Conservation (phyloP, 2,113 vertebrate species). For the Glaucidium brasilianum region DNA sequence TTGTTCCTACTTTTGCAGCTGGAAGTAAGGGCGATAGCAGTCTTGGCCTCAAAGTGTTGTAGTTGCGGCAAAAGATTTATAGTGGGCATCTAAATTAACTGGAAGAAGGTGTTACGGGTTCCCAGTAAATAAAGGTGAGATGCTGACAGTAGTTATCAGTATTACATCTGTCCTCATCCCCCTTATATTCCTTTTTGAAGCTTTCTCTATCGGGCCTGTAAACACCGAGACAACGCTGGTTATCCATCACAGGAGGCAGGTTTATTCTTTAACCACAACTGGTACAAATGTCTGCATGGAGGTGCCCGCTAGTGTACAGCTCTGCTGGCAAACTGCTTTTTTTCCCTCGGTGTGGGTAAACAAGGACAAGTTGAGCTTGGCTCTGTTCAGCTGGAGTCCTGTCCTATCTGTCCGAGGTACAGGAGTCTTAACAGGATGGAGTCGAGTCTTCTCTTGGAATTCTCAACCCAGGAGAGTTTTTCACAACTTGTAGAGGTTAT, state of each 20-base stretch:
- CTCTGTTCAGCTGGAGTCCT: background rate
- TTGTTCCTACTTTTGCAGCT: background rate
- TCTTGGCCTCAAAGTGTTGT: background rate
- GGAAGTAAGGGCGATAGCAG: background rate
- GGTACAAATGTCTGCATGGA: rapidly evolving
- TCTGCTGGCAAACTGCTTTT: background rate
- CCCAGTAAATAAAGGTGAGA: background rate
- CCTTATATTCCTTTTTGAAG: background rate
- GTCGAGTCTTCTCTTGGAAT: background rate
- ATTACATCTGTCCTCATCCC: too few relatives aligned
- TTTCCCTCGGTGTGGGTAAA: background rate
- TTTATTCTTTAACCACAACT: background rate
- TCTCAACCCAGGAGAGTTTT: background rate
- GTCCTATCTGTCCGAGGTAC: background rate
- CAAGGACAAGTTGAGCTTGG: background rate
- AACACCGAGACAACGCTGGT: rapidly evolving
- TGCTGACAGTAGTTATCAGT: background rate
- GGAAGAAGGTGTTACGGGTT: background rate
- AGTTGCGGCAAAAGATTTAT: background rate
- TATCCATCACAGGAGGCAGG: rapidly evolving
- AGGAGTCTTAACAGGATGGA: background rate
- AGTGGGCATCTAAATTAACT: background rate
- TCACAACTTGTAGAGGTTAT: background rate
- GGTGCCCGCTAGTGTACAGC: background rate
- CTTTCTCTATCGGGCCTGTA: background rate